phyloP scores from a whole-genome alignment of 2,113 vertebrate species.

The Xenopus borealis region DNA sequence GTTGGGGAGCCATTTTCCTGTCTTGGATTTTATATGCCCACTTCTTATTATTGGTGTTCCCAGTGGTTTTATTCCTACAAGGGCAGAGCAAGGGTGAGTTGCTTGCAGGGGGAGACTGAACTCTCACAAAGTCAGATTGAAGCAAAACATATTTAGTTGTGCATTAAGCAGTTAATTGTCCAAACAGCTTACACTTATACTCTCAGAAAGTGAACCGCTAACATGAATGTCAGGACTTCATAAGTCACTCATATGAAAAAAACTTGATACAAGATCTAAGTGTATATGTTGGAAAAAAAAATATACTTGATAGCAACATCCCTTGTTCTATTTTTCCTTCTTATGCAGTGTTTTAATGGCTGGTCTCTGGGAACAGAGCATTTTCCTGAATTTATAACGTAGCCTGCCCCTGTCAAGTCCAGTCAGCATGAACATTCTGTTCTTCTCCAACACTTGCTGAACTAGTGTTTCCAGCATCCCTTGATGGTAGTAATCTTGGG shows the following conservation, averaged over 20 bases:
- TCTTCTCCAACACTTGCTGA: no score
- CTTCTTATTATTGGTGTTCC: conserved; percentile 29
- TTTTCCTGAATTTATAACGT: not conserved
- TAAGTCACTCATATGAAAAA: no score
- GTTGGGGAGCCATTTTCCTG: conserved; percentile 39
- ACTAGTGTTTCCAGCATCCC: no score
- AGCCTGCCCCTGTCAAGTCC: not conserved
- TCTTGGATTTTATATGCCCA: conserved; percentile 40
- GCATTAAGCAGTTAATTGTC: not conserved
- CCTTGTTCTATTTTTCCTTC: not conserved
- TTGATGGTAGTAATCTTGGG: no score
- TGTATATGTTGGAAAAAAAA: no score
- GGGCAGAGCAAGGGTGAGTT: conserved; percentile 39
- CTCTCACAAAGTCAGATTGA: not conserved
- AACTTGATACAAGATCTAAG: no score
- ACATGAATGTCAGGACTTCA: not conserved
- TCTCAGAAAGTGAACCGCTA: not conserved
- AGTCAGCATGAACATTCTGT: no score
- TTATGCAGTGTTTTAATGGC: not conserved
- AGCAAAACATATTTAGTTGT: not conserved
- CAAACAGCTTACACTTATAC: conserved; percentile 3
- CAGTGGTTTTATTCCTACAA: conserved; percentile 25
- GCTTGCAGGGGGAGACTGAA: not conserved
- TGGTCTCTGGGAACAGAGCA: not conserved
- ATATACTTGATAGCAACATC: no score